A percentile compares a stretch with the other conserved stretches of the same genome.
Evolutionary conservation across 2,113 vertebrate genomes (phyloP).

Genomic region (Oceanodroma tethys): DNA sequence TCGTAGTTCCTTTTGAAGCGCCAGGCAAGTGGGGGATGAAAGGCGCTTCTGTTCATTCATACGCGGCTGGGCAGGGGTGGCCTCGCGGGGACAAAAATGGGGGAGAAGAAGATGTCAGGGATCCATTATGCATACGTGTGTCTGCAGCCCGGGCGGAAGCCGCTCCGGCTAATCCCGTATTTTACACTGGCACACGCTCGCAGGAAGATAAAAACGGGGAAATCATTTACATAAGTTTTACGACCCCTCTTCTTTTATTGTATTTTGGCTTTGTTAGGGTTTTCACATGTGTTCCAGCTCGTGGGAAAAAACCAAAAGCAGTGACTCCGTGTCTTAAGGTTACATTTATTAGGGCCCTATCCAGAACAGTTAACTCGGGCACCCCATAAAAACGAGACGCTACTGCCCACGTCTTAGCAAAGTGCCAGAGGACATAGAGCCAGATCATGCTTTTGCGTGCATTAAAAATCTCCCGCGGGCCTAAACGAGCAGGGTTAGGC

Average conservation of each 20-base stretch:
- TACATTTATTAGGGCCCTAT: not conserved
- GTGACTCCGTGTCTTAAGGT: not conserved
- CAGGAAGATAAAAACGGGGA: not conserved
- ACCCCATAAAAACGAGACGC: not conserved
- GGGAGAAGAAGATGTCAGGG: slow-evolving; percentile 21
- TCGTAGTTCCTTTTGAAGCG: slow-evolving; percentile 83
- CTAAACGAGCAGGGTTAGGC: not conserved
- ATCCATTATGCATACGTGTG: not conserved
- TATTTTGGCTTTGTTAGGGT: not conserved
- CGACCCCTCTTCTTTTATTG: not conserved
- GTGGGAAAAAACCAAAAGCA: not conserved
- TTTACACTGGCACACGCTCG: not conserved
- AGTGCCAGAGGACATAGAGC: not conserved
- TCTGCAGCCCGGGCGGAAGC: not conserved
- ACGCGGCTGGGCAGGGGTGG: slow-evolving; percentile 67
- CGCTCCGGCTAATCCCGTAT: not conserved
- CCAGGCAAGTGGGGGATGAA: slow-evolving; percentile 71
- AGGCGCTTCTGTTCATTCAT: slow-evolving; percentile 84
- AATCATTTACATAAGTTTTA: not conserved
- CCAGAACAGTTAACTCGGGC: not conserved
- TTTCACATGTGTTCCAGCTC: not conserved
- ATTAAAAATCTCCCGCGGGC: not conserved
- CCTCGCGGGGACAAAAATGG: not conserved
- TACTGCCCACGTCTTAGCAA: not conserved
- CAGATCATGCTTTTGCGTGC: not conserved